Evolutionary conservation across 2,888 invertebrate species (phyloP).

Genomic region (Mamestra brassicae): DNA sequence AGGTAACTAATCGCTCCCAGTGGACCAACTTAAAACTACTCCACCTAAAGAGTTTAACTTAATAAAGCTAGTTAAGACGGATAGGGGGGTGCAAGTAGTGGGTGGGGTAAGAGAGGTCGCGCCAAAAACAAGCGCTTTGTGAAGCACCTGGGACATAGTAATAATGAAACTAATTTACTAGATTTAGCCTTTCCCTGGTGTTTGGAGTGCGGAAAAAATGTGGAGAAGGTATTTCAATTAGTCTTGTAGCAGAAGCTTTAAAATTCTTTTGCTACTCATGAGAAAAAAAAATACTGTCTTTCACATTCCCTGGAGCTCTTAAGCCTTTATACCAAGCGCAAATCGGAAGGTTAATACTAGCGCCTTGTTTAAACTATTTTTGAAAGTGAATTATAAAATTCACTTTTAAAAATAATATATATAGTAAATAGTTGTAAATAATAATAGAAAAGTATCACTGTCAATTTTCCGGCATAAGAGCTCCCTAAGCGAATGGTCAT

Average conservation of each 20-base stretch:
- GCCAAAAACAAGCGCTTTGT: constrained; percentile 70
- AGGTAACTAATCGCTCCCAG: constrained; percentile 67
- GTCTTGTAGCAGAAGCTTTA: neutral
- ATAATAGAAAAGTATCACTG: too few species aligned
- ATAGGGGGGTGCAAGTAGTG: constrained; percentile 35
- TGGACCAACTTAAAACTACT: constrained; percentile 68
- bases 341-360: neutral
- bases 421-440: too few species aligned
- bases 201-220: constrained; percentile 39
- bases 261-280: constrained; percentile 10
- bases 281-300: constrained; percentile 28
- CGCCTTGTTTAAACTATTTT: neutral
- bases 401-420: too few species aligned
- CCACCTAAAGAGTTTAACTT: constrained; percentile 75
- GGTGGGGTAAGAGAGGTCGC: constrained; percentile 46
- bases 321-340: neutral
- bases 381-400: neutral
- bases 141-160: constrained; percentile 77
- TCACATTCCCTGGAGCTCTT: neutral
- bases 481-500: too few species aligned
- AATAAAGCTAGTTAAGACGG: constrained; percentile 75
- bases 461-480: too few species aligned
- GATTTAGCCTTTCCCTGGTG: constrained; percentile 67
- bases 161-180: constrained; percentile 82
- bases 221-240: constrained; percentile 59